Evolutionary conservation across 37 sponge, comb jelly and placozoan species (phyloP).

Genomic region (Spongilla lacustris): DNA sequence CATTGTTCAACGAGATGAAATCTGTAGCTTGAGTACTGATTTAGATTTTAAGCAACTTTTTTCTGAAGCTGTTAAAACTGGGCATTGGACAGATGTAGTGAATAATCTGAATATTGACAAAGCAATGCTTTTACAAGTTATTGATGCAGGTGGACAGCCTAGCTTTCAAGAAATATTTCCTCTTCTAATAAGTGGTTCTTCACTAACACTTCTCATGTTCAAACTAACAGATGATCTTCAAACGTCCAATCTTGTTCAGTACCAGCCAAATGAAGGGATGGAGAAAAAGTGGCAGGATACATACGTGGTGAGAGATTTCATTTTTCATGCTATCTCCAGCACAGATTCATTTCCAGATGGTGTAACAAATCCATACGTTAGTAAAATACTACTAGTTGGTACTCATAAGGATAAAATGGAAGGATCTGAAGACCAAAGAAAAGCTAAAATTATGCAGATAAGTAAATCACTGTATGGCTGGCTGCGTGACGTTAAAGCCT

Average conservation of each 20-base stretch:
- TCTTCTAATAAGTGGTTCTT: not conserved
- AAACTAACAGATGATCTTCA: not conserved
- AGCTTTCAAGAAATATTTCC: not conserved
- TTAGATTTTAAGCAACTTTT: not conserved
- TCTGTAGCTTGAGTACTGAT: not conserved
- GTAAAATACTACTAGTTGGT: not conserved
- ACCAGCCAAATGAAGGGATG: not conserved
- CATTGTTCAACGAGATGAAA: not conserved
- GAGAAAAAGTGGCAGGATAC: not conserved
- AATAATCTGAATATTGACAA: not conserved
- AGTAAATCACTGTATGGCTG: not conserved
- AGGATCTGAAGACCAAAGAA: not conserved
- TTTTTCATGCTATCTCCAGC: not conserved
- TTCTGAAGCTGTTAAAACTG: not conserved
- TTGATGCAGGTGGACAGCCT: not conserved
- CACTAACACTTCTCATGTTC: not conserved
- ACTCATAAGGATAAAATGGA: not conserved
- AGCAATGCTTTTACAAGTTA: not conserved
- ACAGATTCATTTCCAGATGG: not conserved
- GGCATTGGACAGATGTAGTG: not conserved
- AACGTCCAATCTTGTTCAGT: not conserved
- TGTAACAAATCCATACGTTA: not conserved
- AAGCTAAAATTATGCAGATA: not conserved
- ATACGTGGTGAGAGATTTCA: not conserved
- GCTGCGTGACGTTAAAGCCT: not conserved